Evolutionary conservation across 2,113 vertebrate genomes (phyloP), one percentile per base, ranked within the genome.

Genomic region (Macheiramphus alcinus): DNA sequence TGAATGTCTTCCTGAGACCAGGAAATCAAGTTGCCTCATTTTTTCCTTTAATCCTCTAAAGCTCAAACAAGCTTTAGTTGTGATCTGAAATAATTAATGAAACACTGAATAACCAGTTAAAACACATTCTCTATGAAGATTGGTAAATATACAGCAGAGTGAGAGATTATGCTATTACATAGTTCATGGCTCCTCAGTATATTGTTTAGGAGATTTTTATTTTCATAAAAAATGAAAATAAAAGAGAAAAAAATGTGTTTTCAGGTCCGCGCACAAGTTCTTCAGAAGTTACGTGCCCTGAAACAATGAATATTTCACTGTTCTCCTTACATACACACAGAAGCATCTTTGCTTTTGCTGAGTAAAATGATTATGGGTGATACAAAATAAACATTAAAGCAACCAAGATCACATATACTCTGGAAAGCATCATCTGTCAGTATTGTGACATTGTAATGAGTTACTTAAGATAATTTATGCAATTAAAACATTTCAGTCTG

Each of bases 401-500:
- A 72, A 83, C 23, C 4, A 68, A 71, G 63, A 86, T 65, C 23
- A 80, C 19, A 50, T 47, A 61, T 38, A 29, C 79, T 79, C 43
- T 53, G 36, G 52, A 88, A 42, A 90, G 40, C 62, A 62, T 80
- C 1, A 67, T 58, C 13, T 74, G 16, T 67, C 50, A 72, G 8
- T 66, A 19, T 80, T 91, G 13, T 82, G 71, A 88, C 83, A 87
- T 95, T 94, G 86, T 92, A 94, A 91, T 82, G 20, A 90, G 92
- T 95, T 90, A 82, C 36, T 96, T 83, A 42, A 75, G 66, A 43
- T 80, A 94, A 74, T 71, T 73, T 55, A 87, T 86, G 53, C 88
- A 94, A 82, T 93, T 94, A 96, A 94, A 95, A 91, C 25, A 71
- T 83, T 92, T 79, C 43, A 71, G 25, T 15, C n/a, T 82, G 68